A percentile compares a stretch with the other conserved stretches of the same genome.
These are phyloP conservation scores for Myotis planiceps DNA, from an alignment of 2,797 vertebrate genomes.

Conservation along the genomic window DNA sequence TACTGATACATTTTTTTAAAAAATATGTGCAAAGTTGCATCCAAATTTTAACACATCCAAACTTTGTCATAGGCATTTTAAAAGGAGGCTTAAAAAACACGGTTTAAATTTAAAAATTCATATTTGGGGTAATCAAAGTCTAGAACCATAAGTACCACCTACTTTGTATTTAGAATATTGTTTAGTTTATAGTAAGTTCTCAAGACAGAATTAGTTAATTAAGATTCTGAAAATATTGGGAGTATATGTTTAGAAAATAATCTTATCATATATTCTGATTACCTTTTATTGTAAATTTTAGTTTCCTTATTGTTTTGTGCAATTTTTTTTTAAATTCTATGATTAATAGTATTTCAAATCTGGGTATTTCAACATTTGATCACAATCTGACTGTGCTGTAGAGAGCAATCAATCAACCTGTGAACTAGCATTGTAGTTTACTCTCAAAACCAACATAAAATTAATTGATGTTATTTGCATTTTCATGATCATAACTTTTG, in stretches of 20 bases:
- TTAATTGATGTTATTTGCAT: conserved; percentile 8
- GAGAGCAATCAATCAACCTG: conserved; percentile 41
- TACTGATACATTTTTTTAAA: not conserved
- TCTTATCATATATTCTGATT: not conserved
- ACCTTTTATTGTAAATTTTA: not conserved
- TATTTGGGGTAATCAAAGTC: not conserved
- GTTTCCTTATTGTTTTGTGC: not conserved
- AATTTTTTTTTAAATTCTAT: not conserved
- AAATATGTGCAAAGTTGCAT: not conserved
- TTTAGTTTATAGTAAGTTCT: not conserved
- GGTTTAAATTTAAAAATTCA: not conserved
- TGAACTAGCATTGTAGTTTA: conserved; percentile 69
- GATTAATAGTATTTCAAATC: conserved; percentile 24
- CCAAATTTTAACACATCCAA: not conserved
- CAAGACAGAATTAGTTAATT: not conserved
- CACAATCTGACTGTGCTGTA: not conserved
- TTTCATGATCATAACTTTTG: conserved; percentile 16
- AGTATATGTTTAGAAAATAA: not conserved
- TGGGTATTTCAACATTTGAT: not conserved
- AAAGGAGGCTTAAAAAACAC: not conserved
- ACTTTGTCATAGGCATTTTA: not conserved
- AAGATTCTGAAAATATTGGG: not conserved
- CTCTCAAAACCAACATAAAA: conserved; percentile 48
- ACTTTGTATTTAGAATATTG: not conserved
- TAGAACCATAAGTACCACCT: not conserved